phyloP scores from a whole-genome alignment of 2,888 invertebrate genomes.

The Epistrophella euchroma region DNA sequence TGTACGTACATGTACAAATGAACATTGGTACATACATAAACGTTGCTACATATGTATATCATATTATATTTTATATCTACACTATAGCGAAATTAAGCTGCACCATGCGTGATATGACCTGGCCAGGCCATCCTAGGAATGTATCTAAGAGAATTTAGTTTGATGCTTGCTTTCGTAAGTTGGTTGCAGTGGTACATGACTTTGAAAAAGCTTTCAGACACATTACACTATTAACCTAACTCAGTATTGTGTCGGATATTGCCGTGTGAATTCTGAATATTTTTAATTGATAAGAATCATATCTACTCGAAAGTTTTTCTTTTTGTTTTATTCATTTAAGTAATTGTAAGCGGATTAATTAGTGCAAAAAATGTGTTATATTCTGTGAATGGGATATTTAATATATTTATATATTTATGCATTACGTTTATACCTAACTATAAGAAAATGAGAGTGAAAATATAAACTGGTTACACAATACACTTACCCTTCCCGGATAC shows the following conservation, averaged over 20 bases:
- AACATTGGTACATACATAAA: no score
- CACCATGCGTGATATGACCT: constrained; percentile 18
- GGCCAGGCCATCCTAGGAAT: constrained; percentile 21
- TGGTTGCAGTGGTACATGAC: constrained; percentile 40
- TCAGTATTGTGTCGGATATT: constrained; percentile 74
- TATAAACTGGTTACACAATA: constrained; percentile 64
- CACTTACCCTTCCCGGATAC: constrained; percentile 13
- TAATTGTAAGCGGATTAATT: constrained; percentile 41
- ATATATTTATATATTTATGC: constrained; percentile 10
- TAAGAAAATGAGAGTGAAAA: constrained; percentile 51
- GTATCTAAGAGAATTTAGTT: constrained; percentile 59
- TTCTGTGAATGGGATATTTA: background rate
- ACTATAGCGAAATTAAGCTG: constrained; percentile 21
- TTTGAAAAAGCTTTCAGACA: constrained; percentile 66
- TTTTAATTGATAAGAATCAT: constrained; percentile 43
- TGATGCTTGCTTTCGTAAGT: constrained; percentile 38
- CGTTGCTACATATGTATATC: background rate
- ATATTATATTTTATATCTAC: constrained; percentile 1
- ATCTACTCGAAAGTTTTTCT: constrained; percentile 48
- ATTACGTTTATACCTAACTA: background rate
- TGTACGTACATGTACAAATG: background rate
- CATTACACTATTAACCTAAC: constrained; percentile 56
- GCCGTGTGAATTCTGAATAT: constrained; percentile 63
- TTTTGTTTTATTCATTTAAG: constrained; percentile 60
- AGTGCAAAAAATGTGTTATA: constrained; percentile 4